Base-by-base conservation (phyloP, 2,888 invertebrate species). In the Oxystoma pomonae region DNA sequence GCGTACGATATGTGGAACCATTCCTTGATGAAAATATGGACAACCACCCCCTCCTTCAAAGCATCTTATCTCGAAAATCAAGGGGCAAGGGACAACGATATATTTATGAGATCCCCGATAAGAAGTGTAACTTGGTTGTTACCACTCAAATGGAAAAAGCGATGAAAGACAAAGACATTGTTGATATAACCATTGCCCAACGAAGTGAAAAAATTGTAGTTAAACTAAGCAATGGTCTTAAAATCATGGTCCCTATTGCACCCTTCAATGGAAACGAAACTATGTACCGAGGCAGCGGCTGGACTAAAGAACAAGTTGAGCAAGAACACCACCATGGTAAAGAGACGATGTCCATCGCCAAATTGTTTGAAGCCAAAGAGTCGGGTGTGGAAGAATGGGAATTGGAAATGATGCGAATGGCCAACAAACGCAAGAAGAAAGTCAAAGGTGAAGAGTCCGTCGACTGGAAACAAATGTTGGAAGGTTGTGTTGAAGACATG, bases 111-210 rank as follows among this genome's bases (percentile, higher is more conserved):
- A 87, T 91, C 55, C 83, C 86, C 68, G 90, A 91, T 70, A 84
- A 87, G 71, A 83, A 85, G 73, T 90, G 89, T 76, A 87, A 85
- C 68, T 82, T 91, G 67, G 89, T 91, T 57, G 86, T 91, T 71
- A 86, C 88, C 1, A 86, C 88, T 59, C 85, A 85, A 68, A 83
- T 91, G 78, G 91, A 91, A 77, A 87, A 87, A 17, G 90, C 90
- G 1, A 87, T 91, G 58, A 83, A 90, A 55, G 90, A 90, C 71
- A 90, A 89, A 69, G 90, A 90, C 70, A 88, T 91, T 53, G 83
- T 86, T 67, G 90, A 90, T 72, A 87, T 91, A 2, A 88, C 89
- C 86, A 81, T 91, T 50, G 90, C 90, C 7, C 87, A 89, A 73
- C 86, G 90, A 74, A 87, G 88, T 63, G 90, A 90, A 75, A 89